Evolutionary conservation across 2,113 vertebrate genomes (phyloP).

Genomic region (Girardinichthys multiradiatus): DNA sequence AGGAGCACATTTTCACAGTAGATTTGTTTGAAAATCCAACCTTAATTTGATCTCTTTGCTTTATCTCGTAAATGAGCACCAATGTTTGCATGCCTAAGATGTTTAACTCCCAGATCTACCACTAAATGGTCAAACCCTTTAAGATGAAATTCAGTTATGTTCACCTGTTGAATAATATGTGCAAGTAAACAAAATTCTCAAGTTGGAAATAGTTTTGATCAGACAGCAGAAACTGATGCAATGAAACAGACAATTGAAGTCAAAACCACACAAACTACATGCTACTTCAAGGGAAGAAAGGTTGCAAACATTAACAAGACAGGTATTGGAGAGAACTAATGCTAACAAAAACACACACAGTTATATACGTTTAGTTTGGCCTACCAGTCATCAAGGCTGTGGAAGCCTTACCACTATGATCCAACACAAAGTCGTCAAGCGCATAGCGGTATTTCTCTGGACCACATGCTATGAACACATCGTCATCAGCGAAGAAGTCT

Average conservation of each 20-base stretch:
- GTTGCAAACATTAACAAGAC: conserved; percentile 3
- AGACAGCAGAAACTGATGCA: background rate
- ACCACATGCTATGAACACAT: conserved; percentile 97
- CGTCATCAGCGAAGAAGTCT: conserved; percentile 98
- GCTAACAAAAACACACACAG: conserved; percentile 23
- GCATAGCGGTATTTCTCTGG: conserved; percentile 96
- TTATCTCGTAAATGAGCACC: no score
- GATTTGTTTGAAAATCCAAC: no score
- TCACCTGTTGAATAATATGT: no score
- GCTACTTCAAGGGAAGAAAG: background rate
- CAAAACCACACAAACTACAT: background rate
- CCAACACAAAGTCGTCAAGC: conserved; percentile 97
- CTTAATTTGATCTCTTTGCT: no score
- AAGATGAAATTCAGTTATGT: no score
- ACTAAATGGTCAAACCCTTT: no score
- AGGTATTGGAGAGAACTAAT: background rate
- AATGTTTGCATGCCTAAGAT: no score
- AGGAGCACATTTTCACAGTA: no score
- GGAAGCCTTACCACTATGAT: conserved; percentile 92
- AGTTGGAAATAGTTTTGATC: background rate
- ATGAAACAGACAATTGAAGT: background rate
- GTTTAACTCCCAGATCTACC: no score
- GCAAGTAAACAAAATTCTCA: background rate
- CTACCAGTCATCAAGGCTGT: conserved; percentile 77
- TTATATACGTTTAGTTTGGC: conserved; percentile 63